A percentile compares a stretch with the other conserved stretches of the same genome.
These are phyloP conservation scores for Ficedula albicollis DNA, from an alignment of 2,797 vertebrate species.

Conservation along the genomic window DNA sequence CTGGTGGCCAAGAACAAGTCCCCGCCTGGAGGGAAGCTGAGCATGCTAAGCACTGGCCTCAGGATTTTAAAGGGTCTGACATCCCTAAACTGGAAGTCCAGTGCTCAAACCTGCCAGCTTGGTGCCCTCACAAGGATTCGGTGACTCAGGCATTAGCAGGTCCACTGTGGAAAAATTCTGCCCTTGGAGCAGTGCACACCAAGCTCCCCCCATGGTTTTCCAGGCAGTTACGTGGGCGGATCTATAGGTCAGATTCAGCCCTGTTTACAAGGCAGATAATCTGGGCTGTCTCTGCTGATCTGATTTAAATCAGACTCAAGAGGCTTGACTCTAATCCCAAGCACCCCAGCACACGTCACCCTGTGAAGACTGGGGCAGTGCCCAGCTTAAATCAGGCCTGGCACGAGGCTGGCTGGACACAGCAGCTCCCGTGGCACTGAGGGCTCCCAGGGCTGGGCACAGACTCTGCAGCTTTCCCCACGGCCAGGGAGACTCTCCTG, in stretches of 20 bases:
- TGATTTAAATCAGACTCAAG: constrained; percentile 52
- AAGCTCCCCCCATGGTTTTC: not conserved
- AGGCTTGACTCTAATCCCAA: constrained; percentile 48
- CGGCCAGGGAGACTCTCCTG: fast-evolving
- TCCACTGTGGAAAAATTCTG: not conserved
- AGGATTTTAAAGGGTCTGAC: not conserved
- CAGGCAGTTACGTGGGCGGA: not conserved
- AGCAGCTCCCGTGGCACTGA: not conserved
- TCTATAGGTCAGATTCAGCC: not conserved
- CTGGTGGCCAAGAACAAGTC: fast-evolving
- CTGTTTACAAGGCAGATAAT: constrained; percentile 62
- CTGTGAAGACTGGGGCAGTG: not conserved
- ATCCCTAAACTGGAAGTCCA: not conserved
- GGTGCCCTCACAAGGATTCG: not conserved
- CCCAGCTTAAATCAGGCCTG: not conserved
- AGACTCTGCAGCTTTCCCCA: fast-evolving
- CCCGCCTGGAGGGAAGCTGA: not conserved
- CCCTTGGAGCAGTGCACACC: not conserved
- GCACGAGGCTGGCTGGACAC: not conserved
- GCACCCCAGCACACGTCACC: constrained; percentile 29
- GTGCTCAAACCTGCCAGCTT: fast-evolving
- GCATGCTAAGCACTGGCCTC: fast-evolving
- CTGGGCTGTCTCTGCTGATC: constrained; percentile 45
- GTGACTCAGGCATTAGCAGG: not conserved
- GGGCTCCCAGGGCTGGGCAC: not conserved